phyloP scores from a whole-genome alignment of 2,113 vertebrate genomes.

The Hyaena hyaena region DNA sequence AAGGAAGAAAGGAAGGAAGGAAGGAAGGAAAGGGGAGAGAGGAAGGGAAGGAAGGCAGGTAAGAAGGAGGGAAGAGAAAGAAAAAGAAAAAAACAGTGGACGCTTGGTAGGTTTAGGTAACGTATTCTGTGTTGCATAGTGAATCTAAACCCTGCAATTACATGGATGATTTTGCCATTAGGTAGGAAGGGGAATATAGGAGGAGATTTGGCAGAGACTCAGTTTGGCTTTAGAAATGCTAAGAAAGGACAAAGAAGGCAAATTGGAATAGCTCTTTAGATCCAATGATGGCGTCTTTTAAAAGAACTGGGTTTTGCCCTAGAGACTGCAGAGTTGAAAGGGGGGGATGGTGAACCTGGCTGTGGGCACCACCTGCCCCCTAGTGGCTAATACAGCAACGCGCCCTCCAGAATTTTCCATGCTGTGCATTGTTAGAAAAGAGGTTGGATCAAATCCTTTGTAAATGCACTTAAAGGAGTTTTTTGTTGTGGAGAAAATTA shows the following conservation, averaged over 20 bases:
- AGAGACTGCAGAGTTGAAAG: neutral
- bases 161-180: neutral
- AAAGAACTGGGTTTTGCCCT: neutral
- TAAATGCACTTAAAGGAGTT: neutral
- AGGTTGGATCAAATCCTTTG: neutral
- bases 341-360: too few relatives aligned
- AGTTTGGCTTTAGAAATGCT: neutral
- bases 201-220: neutral
- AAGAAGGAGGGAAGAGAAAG: neutral
- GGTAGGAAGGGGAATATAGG: neutral
- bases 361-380: neutral
- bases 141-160: neutral
- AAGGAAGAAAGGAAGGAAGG: too few relatives aligned
- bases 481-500: neutral
- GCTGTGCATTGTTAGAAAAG: neutral
- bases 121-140: neutral
- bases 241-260: neutral
- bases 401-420: neutral
- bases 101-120: neutral
- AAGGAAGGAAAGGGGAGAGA: too few relatives aligned
- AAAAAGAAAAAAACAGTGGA: fast-evolving
- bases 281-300: neutral
- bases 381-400: constrained; percentile 37
- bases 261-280: neutral
- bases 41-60: too few relatives aligned